Evolutionary conservation across 2,797 vertebrate genomes (phyloP), one percentile per base, ranked within the genome.

Genomic region (Lagocephalus sceleratus): DNA sequence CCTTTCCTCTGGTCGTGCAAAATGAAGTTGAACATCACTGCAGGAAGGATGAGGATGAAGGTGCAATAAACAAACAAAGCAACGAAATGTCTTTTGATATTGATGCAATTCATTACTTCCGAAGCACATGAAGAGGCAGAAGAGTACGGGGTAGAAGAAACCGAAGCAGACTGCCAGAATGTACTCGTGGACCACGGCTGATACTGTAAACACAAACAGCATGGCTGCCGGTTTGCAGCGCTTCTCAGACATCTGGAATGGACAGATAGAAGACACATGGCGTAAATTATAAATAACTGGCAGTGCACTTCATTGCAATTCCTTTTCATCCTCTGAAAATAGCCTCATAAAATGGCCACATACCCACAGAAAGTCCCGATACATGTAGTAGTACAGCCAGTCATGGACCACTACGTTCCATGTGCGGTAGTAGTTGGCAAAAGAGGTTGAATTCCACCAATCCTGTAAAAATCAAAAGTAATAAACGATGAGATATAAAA

Each of bases 381-480:
- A 99, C 49, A 92, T 91, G 20, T 99, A 98, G 81, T 94, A 95
- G 82, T 96, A 99, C 5, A 99, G 87, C 96, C 96, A 99, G 62
- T 99, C 96, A 51, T 99, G 95, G 4, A 99, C 97, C 6, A 99
- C 94, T 3, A 98, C 94, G 0, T 99, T 98, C 95, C 94, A 97
- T 3, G 97, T 98, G 63, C 97, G 91, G 65, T 95, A 99, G 79
- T 98, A 99, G 83, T 96, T 99, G 65, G 97, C 89, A 83, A 93
- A 99, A 40, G 95, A 99, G 21, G 95, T 98, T 23, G 95, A 99
- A 77, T 99, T 99, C 97, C 97, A 98, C 97, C 97, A 99, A 59
- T 99, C 96, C 97, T 99, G 65, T 14, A 35, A 35, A 14, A 12
- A 35, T 3, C 53, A 63, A 74, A 50, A 16, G 3, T 0, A 16